Base-by-base conservation (phyloP, 2,888 invertebrate genomes). In the Pardosa pseudoannulata region DNA sequence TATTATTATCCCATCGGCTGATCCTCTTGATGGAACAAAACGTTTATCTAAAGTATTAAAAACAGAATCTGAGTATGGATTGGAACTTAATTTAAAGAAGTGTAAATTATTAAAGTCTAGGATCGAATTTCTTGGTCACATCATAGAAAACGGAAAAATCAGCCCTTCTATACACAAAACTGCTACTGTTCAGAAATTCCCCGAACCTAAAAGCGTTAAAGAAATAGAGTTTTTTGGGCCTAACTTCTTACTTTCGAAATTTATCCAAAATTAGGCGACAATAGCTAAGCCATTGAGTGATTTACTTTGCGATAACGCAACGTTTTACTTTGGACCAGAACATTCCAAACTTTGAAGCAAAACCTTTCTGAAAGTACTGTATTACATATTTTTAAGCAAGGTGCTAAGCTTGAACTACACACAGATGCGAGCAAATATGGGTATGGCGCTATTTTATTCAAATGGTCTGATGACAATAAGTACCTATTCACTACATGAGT, bases 381-480 rank as follows among this genome's bases (percentile, higher is more conserved):
- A 0, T n/a, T 32, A 65, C 67, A 76, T n/a, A 27, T 76, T 46
- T 76, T 65, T 31, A 76, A 27, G 5, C 39, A 39, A 32, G 67
- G 76, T 27, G 29, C 31, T 0, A 28, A 29, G 19, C 16, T 76
- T n/a, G 76, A 76, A 67, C 31, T 65, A 19, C 76, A 67, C 39
- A 76, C 65, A 0, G 67, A 65, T 11, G 74, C 23, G n/a, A 74
- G 62, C 9, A 62, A 23, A 27, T 27, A 28, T 31, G 62, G 13
- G 5, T 62, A 28, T 46, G 39, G 62, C 13, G 13, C 32, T 6
- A 36, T 36, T 5, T 23, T 36, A 1, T 36, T 64, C 13, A 11
- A 74, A 11, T 3, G 11, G 9, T 6, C 13, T 13, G 28, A 39
- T 27, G 73, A 74, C 27, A 28, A 16, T 62, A 36, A 23, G 16